phyloP scores from a whole-genome alignment of 2,797 vertebrate species.

The Sciaenops ocellatus region DNA sequence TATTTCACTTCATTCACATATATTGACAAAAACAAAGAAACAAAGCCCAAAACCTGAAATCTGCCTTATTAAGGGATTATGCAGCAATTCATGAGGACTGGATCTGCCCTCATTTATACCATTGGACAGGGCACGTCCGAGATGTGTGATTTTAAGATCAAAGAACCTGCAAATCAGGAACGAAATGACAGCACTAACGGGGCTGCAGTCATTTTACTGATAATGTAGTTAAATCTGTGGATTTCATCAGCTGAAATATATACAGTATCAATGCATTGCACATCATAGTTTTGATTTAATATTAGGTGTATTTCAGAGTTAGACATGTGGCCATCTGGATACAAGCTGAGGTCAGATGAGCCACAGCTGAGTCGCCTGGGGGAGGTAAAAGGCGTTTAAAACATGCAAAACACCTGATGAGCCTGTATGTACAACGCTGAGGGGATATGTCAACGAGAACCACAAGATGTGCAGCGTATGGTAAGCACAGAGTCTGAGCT shows the following conservation, averaged over 20 bases:
- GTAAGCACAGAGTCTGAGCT: neutral
- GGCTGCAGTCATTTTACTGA: neutral
- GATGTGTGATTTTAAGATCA: neutral
- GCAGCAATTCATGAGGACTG: conserved; percentile 13
- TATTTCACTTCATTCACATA: neutral
- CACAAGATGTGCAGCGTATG: neutral
- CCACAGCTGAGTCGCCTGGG: conserved; percentile 8
- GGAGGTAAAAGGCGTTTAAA: conserved; percentile 1
- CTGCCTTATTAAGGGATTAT: neutral
- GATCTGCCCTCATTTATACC: neutral
- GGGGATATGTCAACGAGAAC: neutral
- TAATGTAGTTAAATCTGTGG: neutral
- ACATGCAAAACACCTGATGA: neutral
- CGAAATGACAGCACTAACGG: neutral
- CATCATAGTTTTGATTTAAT: neutral
- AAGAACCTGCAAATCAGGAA: neutral
- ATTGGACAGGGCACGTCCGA: neutral
- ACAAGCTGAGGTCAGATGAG: conserved; percentile 27
- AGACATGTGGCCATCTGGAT: conserved; percentile 5
- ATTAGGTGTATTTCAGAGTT: neutral
- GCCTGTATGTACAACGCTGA: neutral
- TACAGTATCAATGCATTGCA: neutral
- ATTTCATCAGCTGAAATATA: neutral
- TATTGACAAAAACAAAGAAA: conserved; percentile 11
- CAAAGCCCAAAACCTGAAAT: conserved; percentile 7